Percentiles rank a stretch among this genome's conserved stretches.
Evolutionary conservation across 2,888 invertebrate genomes (phyloP).

Genomic region (Calameuta filiformis): DNA sequence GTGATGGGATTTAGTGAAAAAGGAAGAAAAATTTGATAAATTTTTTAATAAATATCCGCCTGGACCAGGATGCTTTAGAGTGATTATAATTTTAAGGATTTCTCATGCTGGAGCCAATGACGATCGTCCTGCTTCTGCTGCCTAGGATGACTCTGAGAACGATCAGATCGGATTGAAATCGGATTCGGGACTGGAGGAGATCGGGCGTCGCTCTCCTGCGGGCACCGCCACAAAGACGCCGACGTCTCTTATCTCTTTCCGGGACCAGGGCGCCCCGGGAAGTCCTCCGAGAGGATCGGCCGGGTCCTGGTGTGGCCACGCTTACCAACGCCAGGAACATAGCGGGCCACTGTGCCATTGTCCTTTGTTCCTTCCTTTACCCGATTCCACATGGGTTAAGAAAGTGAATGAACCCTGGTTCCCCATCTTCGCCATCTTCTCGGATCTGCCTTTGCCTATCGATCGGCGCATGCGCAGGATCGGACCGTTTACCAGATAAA

Average conservation of each 20-base stretch:
- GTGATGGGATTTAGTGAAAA: not conserved
- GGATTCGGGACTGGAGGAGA: slow-evolving; percentile 35
- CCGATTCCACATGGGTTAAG: not conserved
- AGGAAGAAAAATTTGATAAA: not conserved
- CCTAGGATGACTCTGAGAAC: slow-evolving; percentile 17
- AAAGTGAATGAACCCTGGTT: not conserved
- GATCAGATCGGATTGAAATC: slow-evolving; percentile 41
- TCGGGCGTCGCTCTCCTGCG: slow-evolving; percentile 39
- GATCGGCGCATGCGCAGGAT: not conserved
- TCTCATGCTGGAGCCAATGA: slow-evolving; percentile 7
- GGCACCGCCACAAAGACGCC: slow-evolving; percentile 57
- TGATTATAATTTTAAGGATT: not conserved
- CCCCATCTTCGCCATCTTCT: not conserved
- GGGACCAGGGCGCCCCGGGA: slow-evolving; percentile 50
- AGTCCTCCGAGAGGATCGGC: slow-evolving; percentile 38
- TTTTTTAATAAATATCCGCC: not conserved
- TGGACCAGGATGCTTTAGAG: not conserved
- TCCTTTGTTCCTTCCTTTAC: slow-evolving; percentile 45
- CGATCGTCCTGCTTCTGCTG: slow-evolving; percentile 13
- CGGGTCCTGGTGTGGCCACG: slow-evolving; percentile 26
- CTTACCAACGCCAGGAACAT: slow-evolving; percentile 32
- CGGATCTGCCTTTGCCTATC: not conserved
- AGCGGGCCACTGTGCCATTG: slow-evolving; percentile 55
- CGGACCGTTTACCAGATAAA: not conserved
- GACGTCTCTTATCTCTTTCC: slow-evolving; percentile 57